A percentile compares a stretch with the other conserved stretches of the same genome.
These are phyloP conservation scores for Cromileptes altivelis DNA, from an alignment of 2,113 vertebrate species.

Conservation along the genomic window DNA sequence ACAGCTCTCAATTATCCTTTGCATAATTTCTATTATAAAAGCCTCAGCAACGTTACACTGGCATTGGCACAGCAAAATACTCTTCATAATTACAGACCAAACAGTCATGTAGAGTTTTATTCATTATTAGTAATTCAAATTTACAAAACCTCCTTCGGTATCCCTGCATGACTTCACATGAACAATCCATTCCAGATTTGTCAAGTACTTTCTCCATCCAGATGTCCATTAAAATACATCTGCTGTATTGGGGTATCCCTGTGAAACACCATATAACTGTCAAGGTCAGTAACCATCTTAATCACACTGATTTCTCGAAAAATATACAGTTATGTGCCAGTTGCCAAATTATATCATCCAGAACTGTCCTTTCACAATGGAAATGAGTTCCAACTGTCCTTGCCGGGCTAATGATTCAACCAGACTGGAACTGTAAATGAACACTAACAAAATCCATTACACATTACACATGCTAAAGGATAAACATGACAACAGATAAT, in stretches of 20 bases:
- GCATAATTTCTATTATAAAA: slow-evolving; percentile 31
- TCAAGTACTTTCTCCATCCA: slow-evolving; percentile 63
- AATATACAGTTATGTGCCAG: slow-evolving; percentile 23
- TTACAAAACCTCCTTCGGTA: slow-evolving; percentile 41
- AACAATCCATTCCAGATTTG: slow-evolving; percentile 75
- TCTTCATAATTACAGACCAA: slow-evolving; percentile 42
- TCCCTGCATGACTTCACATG: slow-evolving; percentile 67
- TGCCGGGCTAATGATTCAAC: slow-evolving; percentile 9
- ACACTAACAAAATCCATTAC: slow-evolving; percentile 19
- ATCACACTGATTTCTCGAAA: slow-evolving; percentile 60
- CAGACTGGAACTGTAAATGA: slow-evolving; percentile 34
- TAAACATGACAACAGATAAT: slow-evolving; percentile 55
- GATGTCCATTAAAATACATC: slow-evolving; percentile 77
- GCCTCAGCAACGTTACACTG: slow-evolving; percentile 2
- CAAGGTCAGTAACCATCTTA: slow-evolving; percentile 70
- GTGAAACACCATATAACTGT: slow-evolving; percentile 77
- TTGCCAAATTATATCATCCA: slow-evolving; percentile 66
- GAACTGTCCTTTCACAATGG: slow-evolving; percentile 48
- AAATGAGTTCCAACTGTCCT: slow-evolving; percentile 63
- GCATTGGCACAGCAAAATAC: slow-evolving; percentile 3
- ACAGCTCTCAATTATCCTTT: slow-evolving; percentile 39
- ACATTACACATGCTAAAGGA: slow-evolving; percentile 3
- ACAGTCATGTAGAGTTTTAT: slow-evolving; percentile 15
- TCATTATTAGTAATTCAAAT: slow-evolving; percentile 42
- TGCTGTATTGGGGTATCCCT: slow-evolving; percentile 63